Evolutionary conservation across 2,113 vertebrate genomes (phyloP), one percentile per base, ranked within the genome.

Genomic region (Excalfactoria chinensis): DNA sequence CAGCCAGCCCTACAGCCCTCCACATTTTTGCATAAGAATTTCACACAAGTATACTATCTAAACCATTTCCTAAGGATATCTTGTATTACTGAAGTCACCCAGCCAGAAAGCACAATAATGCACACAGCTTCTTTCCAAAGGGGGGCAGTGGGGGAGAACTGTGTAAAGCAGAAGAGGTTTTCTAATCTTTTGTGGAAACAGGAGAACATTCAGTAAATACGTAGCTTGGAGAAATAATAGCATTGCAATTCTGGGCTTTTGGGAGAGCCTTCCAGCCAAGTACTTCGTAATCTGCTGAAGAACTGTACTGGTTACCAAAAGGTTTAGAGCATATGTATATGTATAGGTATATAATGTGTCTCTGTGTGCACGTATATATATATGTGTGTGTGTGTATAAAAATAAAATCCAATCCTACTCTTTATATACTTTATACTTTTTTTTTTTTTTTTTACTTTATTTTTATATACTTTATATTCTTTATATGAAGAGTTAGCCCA

Each of bases 91-190:
- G 80, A 86, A 94, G 58, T 93, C 88, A 81, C 17, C 28, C 51
- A 95, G 63, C 56, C 90, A 96, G 88, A 96, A 95, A 96, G 86
- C 66, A 88, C 80, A 95, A 93, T 91, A 92, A 89, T 67, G 55
- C 19, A 5, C 40, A 37, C 23, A 70, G 32, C 44, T 92, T 78
- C 82, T 91, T 83, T 71, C 60, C 23, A 35, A 84, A 75, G 63
- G 6, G 22, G 23, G 55, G n/a, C 0, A 0, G 3, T 43, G 40
- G 7, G 14, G 22, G 5, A 75, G 43, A 76, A 16, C 13, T 58
- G 21, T 85, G 64, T 69, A 62, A 85, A 87, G 78, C 28, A 87
- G 73, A 89, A 70, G 19, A 78, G 30, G 8, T 67, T 94, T 92
- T 86, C 68, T 74, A 62, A 87, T 78, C 49, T 79, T 82, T 86